Evolutionary conservation across 2,888 invertebrate genomes (phyloP), one percentile per base, ranked within the genome.

Genomic region (Hemicrepidius hirtus): DNA sequence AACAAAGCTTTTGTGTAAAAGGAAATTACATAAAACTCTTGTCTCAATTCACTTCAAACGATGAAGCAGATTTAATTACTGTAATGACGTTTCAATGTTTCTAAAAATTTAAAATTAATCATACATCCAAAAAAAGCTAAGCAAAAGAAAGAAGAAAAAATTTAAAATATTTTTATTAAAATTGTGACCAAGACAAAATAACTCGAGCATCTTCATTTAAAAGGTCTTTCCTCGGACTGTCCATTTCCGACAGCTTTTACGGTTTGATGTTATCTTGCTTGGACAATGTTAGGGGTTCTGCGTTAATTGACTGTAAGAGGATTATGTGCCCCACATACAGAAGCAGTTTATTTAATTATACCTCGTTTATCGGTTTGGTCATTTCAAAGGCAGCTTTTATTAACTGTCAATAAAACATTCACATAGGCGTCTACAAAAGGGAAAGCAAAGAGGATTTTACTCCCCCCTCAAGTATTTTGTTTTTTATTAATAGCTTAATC

Each of bases 221-320:
- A 50, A 13, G 37, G 37, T 37, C 35, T 50, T 50, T 50, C 9
- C 24, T n/a, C 32, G 37, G 21, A 57, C 32, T 57, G 57, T 57
- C 57, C 37, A 37, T 35, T 57, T 37, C 37, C 57, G 37, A n/a
- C 57, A 57, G 37, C 35, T 57, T 16, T 9, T 37, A 57, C 37
- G 12, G 57, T 40, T 57, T 57, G 57, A 57, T 57, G 37, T 37
- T 57, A 57, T 37, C 57, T 35, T 57, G 37, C 57, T 57, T 37
- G 37, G 57, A 40, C 57, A 40, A 57, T 57, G 57, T 57, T 57
- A 20, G 37, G 57, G 57, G 57, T 57, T 57, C 57, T 21, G 57
- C 57, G 57, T 57, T 37, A 57, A 57, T 57, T 57, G 57, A 57
- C 57, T 37, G 57, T 57, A 57, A 57, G 57, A 57, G 37, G 57